These are phyloP conservation scores for Perccottus glenii DNA, from an alignment of 2,113 vertebrate species.

Conservation along the genomic window DNA sequence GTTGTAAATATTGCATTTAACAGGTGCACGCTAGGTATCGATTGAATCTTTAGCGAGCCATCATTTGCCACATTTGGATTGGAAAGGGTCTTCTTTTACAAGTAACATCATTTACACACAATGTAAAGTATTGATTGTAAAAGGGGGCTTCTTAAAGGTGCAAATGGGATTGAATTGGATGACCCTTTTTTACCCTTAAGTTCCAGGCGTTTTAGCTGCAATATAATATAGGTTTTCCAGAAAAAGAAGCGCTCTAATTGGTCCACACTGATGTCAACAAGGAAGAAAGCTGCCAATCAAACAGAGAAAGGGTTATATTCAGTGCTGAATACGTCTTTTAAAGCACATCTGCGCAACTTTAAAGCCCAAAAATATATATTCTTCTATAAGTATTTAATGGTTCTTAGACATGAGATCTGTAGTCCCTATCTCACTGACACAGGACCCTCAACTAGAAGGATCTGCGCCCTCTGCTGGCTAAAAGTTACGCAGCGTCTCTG, in stretches of 20 bases:
- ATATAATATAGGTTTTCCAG: no score
- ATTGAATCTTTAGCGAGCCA: slow-evolving; percentile 16
- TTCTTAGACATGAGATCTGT: no score
- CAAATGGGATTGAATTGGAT: slow-evolving; percentile 29
- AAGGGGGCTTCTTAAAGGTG: slow-evolving; percentile 22
- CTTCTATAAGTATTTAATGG: no score
- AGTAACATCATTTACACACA: slow-evolving; percentile 29
- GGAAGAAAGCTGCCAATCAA: not conserved
- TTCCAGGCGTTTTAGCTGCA: not conserved
- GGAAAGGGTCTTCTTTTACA: slow-evolving; percentile 28
- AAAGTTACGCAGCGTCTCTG: no score
- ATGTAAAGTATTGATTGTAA: slow-evolving; percentile 42
- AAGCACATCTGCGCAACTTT: no score
- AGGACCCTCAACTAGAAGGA: no score
- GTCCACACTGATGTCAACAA: no score
- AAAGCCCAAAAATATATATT: no score
- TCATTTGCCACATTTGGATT: slow-evolving; percentile 29
- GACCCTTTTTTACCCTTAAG: not conserved
- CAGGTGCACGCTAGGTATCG: not conserved
- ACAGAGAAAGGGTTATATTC: slow-evolving; percentile 27
- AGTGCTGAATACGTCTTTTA: not conserved
- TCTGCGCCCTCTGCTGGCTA: no score
- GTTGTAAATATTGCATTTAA: slow-evolving; percentile 3
- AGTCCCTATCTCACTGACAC: no score
- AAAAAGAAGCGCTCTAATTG: no score